Evolutionary conservation across 2,888 invertebrate genomes (phyloP).

Genomic region (Zygothrica quintamaculata): DNA sequence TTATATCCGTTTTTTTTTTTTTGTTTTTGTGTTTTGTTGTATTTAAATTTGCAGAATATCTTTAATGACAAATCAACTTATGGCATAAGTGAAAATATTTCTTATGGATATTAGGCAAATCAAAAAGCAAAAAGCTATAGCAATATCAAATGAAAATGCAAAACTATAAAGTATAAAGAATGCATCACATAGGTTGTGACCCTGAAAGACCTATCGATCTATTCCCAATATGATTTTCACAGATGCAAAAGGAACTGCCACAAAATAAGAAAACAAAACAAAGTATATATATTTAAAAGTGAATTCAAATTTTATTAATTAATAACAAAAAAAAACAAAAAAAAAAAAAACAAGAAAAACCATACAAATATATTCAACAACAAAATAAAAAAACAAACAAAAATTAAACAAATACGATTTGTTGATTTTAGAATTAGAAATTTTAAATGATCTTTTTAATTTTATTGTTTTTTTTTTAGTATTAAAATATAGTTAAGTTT

Average conservation of each 20-base stretch:
- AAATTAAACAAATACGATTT: slow-evolving; percentile 16
- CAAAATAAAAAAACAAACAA: too few species aligned
- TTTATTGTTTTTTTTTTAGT: too few species aligned
- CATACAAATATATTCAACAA: too few species aligned
- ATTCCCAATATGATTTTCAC: slow-evolving; percentile 44
- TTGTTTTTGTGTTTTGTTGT: too few species aligned
- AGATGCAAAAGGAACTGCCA: slow-evolving; percentile 52
- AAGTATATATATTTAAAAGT: too few species aligned
- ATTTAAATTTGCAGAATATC: too few species aligned
- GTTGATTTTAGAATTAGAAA: slow-evolving; percentile 38
- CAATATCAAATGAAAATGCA: too few species aligned
- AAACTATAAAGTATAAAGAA: slow-evolving; percentile 7
- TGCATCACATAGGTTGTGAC: slow-evolving; percentile 50
- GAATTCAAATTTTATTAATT: slow-evolving; percentile 2
- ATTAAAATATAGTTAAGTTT: slow-evolving; percentile 72
- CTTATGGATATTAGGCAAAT: slow-evolving; percentile 12
- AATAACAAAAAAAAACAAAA: slow-evolving; percentile 15
- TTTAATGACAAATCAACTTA: too few species aligned
- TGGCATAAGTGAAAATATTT: neutral
- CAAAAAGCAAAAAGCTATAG: too few species aligned
- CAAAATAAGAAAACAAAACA: slow-evolving; percentile 18
- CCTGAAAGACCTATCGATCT: slow-evolving; percentile 22
- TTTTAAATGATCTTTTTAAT: slow-evolving; percentile 64
- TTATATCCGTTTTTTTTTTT: too few species aligned
- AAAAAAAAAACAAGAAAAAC: neutral